Base-by-base conservation (phyloP, 2,888 invertebrate genomes). In the Dryadula phaetusa region DNA sequence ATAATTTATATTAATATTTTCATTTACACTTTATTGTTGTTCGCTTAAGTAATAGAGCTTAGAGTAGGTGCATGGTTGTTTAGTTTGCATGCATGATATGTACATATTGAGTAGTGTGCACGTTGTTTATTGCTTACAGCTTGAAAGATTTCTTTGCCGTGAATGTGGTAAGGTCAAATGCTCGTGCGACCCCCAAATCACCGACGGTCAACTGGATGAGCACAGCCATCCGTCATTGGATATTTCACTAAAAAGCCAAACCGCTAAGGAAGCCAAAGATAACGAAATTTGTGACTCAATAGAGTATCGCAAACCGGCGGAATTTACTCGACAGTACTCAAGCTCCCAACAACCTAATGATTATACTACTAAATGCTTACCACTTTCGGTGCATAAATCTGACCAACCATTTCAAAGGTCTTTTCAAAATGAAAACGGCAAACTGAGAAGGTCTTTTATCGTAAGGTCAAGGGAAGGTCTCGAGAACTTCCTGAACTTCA, bases 61-160 rank as follows among this genome's bases (percentile, higher is more conserved):
- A 42, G 28, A 25, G 14, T 60, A 60, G 32, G 67, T 74, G 70
- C 71, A 74, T 72, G 74, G 32, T 74, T 72, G 76, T 74, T 58
- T 67, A 67, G 58, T 72, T 72, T 78, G 52, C 52, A 52, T 81
- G 91, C 90, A 90, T 88, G 90, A 81, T 58, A 83, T 81, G 84
- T 79, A 72, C 78, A 74, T 75, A 72, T 82, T 85, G 83, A 79
- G 88, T 92, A 92, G 92, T 88, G 77, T 87, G 93, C 93, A 93
- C 93, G 94, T 87, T 83, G 84, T 93, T 93, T 93, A 93, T 91
- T 94, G 94, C 94, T 94, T 94, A 82, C 94, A 95, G 95, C 94
- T 95, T 94, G 94, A 95, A 94, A 95, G 94, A 90, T 95, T 94
- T 94, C 94, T 95, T 93, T 95, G 95, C 94, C 94, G 94, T 88